A percentile compares a stretch with the other conserved stretches of the same genome.
phyloP scores from a whole-genome alignment of 1,140 invertebrate species.

The Sipha flava region DNA sequence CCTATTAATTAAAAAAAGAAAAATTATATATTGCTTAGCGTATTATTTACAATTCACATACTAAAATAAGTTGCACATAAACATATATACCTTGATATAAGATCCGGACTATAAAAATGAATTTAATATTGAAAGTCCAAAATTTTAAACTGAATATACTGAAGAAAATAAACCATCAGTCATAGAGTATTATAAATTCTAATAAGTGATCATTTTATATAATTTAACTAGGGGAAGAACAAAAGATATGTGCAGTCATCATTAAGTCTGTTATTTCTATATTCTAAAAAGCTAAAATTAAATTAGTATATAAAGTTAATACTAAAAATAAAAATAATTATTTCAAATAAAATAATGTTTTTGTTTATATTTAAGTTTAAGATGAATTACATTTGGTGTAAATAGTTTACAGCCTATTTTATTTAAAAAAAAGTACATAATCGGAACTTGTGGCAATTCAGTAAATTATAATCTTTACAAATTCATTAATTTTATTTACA shows the following conservation, averaged over 20 bases:
- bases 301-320: neutral
- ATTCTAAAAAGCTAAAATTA: neutral
- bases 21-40: neutral
- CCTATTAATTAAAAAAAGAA: neutral
- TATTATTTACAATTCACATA: neutral
- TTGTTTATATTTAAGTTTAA: neutral
- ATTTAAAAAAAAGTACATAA: neutral
- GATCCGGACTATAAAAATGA: neutral
- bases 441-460: neutral
- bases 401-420: neutral
- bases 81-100: neutral
- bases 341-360: neutral
- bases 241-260: conserved; percentile 2
- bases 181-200: neutral
- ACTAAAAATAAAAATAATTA: neutral
- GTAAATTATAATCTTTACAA: no score
- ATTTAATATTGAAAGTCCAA: neutral
- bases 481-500: no score
- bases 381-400: neutral
- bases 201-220: neutral
- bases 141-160: neutral
- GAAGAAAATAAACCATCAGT: neutral
- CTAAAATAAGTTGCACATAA: neutral
- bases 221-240: neutral
- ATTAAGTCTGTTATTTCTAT: neutral